Evolutionary conservation across 2,888 invertebrate genomes (phyloP), one percentile per base, ranked within the genome.

Genomic region (Lasioglossum vierecki): DNA sequence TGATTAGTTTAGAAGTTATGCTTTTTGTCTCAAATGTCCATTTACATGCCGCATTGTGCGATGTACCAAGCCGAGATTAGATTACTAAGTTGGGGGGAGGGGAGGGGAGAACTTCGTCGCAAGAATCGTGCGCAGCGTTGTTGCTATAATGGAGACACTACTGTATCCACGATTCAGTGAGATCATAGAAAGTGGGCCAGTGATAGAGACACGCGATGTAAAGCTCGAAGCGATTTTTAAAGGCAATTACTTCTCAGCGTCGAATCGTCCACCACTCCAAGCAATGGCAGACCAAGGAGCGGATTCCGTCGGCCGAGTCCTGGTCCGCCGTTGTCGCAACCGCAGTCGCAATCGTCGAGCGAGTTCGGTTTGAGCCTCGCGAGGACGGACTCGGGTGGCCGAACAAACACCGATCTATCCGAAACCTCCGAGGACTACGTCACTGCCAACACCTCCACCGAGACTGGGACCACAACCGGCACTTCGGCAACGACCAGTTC

Each of bases 381-480:
- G 46, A 96, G 97, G 90, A 97, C 97, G 8, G 97, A 98, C 95
- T 97, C 97, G 15, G 97, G 97, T 53, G 97, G 96, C 94, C 96
- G 96, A 35, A 97, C 97, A 88, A 97, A 97, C 70, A 96, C 96
- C 57, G 98, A 98, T 93, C 96, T 98, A 77, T 98, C 98, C n/a
- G 98, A 98, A 95, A 98, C 98, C 92, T 98, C 98, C 73, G 98
- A 98, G 95, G 98, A 98, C 95, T 98, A 98, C 95, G 97, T 98
- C 89, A 98, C 98, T 91, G 98, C 98, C 94, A 98, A 97, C 95
- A 95, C 95, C 71, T 95, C 96, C 94, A 94, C 93, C 90, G 96
- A 96, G 95, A 95, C 96, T 94, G 92, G 96, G 96, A 95, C 95
- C 95, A 93, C 93, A 44, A 91, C 94, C 66, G 94, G 94, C 75